phyloP scores from a whole-genome alignment of 2,113 vertebrate species.

The Zapus hudsonius region DNA sequence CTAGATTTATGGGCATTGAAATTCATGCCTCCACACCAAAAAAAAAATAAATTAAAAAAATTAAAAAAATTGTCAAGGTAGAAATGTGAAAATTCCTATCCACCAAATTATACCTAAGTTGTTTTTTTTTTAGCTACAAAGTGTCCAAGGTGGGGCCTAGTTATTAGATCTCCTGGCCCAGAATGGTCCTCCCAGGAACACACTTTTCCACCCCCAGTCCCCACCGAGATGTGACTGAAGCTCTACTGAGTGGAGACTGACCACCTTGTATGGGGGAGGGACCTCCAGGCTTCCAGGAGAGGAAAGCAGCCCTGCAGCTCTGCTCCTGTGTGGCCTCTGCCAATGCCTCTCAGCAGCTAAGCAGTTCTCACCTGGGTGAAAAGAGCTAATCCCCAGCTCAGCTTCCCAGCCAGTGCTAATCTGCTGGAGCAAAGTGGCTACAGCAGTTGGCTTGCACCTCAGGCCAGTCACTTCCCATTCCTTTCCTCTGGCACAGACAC shows the following conservation, averaged over 20 bases:
- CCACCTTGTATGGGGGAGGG: neutral
- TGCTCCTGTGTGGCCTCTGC: neutral
- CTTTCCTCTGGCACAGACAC: neutral
- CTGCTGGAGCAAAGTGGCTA: neutral
- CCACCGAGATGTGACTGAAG: no score
- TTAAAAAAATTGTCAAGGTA: neutral
- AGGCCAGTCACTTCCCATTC: neutral
- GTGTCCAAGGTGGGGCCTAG: neutral
- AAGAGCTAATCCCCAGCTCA: neutral
- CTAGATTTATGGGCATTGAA: neutral
- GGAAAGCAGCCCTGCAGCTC: neutral
- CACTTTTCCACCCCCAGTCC: neutral
- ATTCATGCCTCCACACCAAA: neutral
- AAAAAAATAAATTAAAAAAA: no score
- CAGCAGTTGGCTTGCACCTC: neutral
- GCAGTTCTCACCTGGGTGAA: neutral
- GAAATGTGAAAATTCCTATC: constrained; percentile 6
- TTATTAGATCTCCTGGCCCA: neutral
- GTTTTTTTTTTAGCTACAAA: neutral
- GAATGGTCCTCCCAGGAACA: neutral
- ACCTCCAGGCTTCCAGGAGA: neutral
- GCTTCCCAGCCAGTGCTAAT: neutral
- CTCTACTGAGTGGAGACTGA: neutral
- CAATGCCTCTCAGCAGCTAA: neutral
- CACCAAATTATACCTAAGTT: neutral